These are phyloP conservation scores for Danio choprae DNA, from an alignment of 2,797 vertebrate species.

Conservation along the genomic window DNA sequence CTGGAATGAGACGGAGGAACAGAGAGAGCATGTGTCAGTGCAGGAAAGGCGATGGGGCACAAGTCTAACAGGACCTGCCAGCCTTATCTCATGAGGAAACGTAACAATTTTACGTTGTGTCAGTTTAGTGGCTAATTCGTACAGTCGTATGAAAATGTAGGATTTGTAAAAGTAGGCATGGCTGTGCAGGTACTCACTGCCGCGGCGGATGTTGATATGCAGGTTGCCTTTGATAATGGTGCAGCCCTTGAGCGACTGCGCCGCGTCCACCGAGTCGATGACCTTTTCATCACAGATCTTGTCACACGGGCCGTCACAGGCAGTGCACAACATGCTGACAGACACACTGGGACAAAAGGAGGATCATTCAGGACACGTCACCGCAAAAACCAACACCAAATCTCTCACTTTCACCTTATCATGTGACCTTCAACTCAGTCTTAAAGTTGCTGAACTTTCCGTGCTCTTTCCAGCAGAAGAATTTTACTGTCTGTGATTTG, in stretches of 20 bases:
- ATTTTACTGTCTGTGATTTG: neutral
- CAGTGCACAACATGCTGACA: constrained; percentile 91
- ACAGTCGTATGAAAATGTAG: too few species aligned
- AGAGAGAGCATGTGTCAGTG: neutral
- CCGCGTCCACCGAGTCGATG: constrained; percentile 94
- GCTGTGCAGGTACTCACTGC: constrained; percentile 87
- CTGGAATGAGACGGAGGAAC: constrained; percentile 70
- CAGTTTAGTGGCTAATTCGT: too few species aligned
- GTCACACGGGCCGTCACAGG: constrained; percentile 94
- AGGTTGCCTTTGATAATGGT: constrained; percentile 95
- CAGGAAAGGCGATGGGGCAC: constrained; percentile 24
- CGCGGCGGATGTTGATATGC: constrained; percentile 96
- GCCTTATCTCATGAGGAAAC: too few species aligned
- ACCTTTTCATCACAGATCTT: constrained; percentile 91
- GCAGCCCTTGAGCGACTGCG: constrained; percentile 94
- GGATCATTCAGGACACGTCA: neutral
- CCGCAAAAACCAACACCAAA: constrained; percentile 6
- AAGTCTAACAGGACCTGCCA: neutral
- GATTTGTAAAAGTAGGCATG: too few species aligned
- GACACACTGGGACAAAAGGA: constrained; percentile 4
- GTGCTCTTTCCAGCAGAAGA: neutral
- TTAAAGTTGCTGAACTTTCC: neutral
- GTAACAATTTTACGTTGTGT: too few species aligned
- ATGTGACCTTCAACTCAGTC: neutral
- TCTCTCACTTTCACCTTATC: constrained; percentile 1